Base-by-base conservation (phyloP, 2,797 vertebrate species). In the Centroberyx gerrardi region DNA sequence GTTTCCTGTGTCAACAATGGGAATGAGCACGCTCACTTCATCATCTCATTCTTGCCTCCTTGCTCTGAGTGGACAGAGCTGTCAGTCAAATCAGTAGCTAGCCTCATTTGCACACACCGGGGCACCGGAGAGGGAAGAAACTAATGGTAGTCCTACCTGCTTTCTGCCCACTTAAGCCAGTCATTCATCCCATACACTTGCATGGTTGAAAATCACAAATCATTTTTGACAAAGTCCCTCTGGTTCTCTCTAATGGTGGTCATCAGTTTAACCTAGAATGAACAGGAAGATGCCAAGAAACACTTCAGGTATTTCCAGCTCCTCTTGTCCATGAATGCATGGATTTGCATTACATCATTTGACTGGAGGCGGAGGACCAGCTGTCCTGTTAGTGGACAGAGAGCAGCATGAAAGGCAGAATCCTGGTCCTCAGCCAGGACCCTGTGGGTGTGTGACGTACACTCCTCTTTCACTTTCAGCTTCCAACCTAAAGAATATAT, bases 21-120 rank as follows among this genome's bases (percentile, higher is more conserved):
- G 68, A 90, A 89, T 84, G 78, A 87, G 76, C 89, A 87, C 68
- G 73, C 46, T 86, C 83, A 81, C 67, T 31, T 83, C 80, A 90
- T 91, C 72, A 80, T 70, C 36, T 89, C 81, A 86, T 88, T 80
- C 58, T 87, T 81, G 66, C 60, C 61, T 44, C 40, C 28, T 72
- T 79, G 69, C 76, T 82, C 76, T 22, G 3, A 84, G 48, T 81
- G 64, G 72, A 76, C 80, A 65, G 61, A 76, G 70, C 28, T 72
- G 53, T 84, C 72, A 64, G 62, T 61, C 62, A 81, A 61, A 74
- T 69, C 56, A 71, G 31, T 66, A 13, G 61, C 56, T 15, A 27
- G 68, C 59, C 80, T 77, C 48, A 48, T 76, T 80, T 59, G 22
- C 22, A 33, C 54, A 56, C 13, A 56, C 53, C 56, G 36, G 66